Evolutionary conservation across 2,797 vertebrate species (phyloP).

Genomic region (Mycteria americana): DNA sequence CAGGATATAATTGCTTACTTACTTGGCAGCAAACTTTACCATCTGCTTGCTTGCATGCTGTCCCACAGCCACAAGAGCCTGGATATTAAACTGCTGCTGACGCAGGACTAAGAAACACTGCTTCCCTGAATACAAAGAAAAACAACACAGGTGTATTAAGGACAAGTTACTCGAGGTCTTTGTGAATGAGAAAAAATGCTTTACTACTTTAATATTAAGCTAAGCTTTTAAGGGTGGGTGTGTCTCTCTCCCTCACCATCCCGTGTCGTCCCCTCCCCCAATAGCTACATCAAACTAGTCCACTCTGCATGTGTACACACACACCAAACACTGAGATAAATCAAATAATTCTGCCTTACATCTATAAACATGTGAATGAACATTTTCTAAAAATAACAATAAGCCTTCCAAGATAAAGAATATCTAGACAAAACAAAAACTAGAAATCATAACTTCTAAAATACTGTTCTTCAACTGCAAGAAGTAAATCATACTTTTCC

Average conservation of each 20-base stretch:
- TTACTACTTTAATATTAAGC: slow-evolving; percentile 22
- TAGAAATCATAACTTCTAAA: background rate
- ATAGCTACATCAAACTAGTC: background rate
- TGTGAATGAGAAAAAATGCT: slow-evolving; percentile 60
- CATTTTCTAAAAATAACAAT: background rate
- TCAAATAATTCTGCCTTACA: background rate
- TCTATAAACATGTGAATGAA: background rate
- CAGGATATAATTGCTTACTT: slow-evolving; percentile 94
- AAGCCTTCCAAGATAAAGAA: background rate
- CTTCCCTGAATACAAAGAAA: slow-evolving; percentile 85
- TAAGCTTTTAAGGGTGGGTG: rapidly evolving
- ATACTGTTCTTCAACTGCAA: background rate
- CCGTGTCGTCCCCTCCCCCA: rapidly evolving
- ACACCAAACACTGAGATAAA: background rate
- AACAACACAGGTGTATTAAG: slow-evolving; percentile 68
- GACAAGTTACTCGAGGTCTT: slow-evolving; percentile 51
- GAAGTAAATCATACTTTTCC: background rate
- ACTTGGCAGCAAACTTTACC: slow-evolving; percentile 99
- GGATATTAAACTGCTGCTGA: slow-evolving; percentile 98
- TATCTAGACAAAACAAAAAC: background rate
- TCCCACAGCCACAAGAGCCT: slow-evolving; percentile 97
- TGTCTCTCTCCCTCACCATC: background rate
- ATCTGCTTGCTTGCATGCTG: slow-evolving; percentile 99
- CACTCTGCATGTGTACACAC: background rate
- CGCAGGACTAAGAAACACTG: slow-evolving; percentile 97